Evolutionary conservation across 2,888 invertebrate species (phyloP).

Genomic region (Polia nebulosa): DNA sequence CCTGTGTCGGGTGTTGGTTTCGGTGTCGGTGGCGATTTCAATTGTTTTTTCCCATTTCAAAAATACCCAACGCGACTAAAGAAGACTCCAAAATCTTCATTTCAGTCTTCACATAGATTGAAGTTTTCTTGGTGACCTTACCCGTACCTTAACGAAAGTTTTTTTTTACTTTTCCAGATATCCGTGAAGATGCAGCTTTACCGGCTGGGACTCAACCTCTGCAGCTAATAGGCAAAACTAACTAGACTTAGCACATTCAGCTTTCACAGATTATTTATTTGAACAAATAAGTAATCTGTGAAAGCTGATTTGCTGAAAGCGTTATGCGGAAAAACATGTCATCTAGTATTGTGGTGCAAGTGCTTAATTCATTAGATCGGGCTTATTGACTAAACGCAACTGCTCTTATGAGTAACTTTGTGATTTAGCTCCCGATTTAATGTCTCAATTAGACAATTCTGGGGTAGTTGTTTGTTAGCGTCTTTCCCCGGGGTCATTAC

Average conservation of each 20-base stretch:
- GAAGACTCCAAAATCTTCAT: too few relatives aligned
- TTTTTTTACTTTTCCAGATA: constrained; percentile 15
- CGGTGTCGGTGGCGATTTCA: too few relatives aligned
- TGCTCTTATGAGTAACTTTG: neutral
- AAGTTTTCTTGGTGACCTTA: too few relatives aligned
- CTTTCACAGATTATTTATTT: constrained; percentile 51
- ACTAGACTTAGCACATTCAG: constrained; percentile 14
- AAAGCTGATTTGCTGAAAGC: constrained; percentile 35
- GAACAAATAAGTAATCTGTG: constrained; percentile 48
- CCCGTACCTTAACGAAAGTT: too few relatives aligned
- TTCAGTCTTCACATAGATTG: too few relatives aligned
- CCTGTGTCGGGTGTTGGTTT: too few relatives aligned
- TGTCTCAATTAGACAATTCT: constrained; percentile 9
- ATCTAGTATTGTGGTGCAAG: neutral
- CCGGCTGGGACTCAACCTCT: neutral
- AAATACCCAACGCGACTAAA: too few relatives aligned
- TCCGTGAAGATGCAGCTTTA: constrained; percentile 4
- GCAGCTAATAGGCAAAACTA: neutral
- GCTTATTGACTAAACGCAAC: constrained; percentile 13
- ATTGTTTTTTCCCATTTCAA: too few relatives aligned
- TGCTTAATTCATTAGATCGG: neutral
- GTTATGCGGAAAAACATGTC: neutral
- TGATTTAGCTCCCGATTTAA: constrained; percentile 17
- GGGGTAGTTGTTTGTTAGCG: constrained; percentile 6
- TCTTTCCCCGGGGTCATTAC: neutral